Base-by-base conservation (phyloP, 2,113 vertebrate genomes). In the Nannospalax galili region DNA sequence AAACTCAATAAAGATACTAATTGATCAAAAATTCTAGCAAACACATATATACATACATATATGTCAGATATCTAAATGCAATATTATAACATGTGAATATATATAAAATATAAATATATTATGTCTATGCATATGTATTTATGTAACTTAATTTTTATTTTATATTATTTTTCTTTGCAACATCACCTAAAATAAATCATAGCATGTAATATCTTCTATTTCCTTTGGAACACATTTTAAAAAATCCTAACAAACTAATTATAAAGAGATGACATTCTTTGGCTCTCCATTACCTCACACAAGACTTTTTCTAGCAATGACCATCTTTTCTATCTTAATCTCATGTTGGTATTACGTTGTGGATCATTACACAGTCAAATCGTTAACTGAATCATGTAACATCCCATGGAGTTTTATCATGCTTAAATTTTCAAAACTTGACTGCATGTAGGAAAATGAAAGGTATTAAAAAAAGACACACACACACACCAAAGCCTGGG, bases 281-380 rank as follows among this genome's bases (percentile, higher is more conserved):
- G 16, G 7, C 37, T 89, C 35, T 79, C 84, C 30, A 81, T 91
- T 92, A 84, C n/a, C 28, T 90, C 4, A 69, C 30, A 74, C 14
- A 87, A 17, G 85, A 95, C 75, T 73, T 97, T 84, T 95, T 93
- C 35, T 81, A 56, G 35, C 52, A 91, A 90, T 91, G 95, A 94
- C 65, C 87, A 77, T 90, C 79, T 88, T 96, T 97, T 20, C 91
- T 88, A 81, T 60, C 90, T 40, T 93, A 89, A 96, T 97, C 80
- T 94, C 24, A 56, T 96, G 14, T 94, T 91, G 60, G 81, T 90
- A 91, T 85, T 95, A 91, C 60, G 85, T 73, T 78, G 35, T 91
- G 93, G 87, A 64, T 96, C 86, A 95, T 95, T 96, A 96, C 88
- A 93, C 81, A 97, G 82, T 87, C 67, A 94, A 95, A 94, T 96